phyloP scores from a whole-genome alignment of 2,797 vertebrate species.

The Chelidonichthys spinosus region DNA sequence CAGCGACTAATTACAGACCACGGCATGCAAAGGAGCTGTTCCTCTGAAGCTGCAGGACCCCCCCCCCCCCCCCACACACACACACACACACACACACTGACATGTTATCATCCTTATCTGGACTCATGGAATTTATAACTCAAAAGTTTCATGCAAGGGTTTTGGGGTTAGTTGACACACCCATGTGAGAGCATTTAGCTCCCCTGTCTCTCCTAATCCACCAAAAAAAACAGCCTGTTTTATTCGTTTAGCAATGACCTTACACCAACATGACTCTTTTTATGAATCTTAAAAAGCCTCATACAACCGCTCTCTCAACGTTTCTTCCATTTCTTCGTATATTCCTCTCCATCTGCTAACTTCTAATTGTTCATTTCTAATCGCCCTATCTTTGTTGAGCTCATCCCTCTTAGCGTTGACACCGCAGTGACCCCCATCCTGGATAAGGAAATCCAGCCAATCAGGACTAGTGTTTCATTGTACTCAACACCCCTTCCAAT shows the following conservation, averaged over 20 bases:
- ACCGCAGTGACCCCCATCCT: conserved; percentile 52
- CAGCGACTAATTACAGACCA: conserved; percentile 72
- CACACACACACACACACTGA: conserved; percentile 7
- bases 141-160: not conserved
- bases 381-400: conserved; percentile 51
- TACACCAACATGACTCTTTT: conserved; percentile 17
- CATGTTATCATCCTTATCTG: conserved; percentile 23
- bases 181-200: not conserved
- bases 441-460: conserved; percentile 57
- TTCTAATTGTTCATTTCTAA: conserved; percentile 52
- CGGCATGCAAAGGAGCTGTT: conserved; percentile 30
- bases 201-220: conserved; percentile 9
- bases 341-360: conserved; percentile 29
- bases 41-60: conserved; percentile 40
- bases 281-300: conserved; percentile 28
- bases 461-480: conserved; percentile 56
- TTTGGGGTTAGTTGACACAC: conserved; percentile 9
- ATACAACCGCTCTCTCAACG: conserved; percentile 3
- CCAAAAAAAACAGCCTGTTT: not conserved
- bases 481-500: conserved; percentile 52
- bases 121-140: conserved; percentile 11
- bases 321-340: conserved; percentile 22
- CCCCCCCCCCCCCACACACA: conserved; percentile 2
- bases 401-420: conserved; percentile 58
- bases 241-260: conserved; percentile 12